Base-by-base conservation (phyloP, 2,113 vertebrate genomes). In the Cervus canadensis region DNA sequence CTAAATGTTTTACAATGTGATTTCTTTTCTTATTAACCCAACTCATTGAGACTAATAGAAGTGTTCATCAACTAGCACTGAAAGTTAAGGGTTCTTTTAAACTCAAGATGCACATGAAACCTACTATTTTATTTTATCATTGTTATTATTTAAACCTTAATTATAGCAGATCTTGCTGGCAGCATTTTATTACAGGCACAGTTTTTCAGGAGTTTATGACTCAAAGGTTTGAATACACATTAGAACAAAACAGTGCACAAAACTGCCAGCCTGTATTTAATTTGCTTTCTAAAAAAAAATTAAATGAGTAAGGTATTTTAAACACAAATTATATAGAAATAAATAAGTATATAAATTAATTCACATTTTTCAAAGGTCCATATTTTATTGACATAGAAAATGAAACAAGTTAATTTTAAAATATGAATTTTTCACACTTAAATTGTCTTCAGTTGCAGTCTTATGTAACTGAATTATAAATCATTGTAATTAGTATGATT, bases 131-230 rank as follows among this genome's bases (percentile, higher is more conserved):
- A 97, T 50, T 98, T 96, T 97, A 84, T 62, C 87, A 57, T 71
- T 98, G 64, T 78, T 91, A 95, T 98, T 98, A 95, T 97, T 96
- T 97, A 96, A 98, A 98, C 56, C 92, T 57, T 98, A 98, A 98
- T 97, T 98, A 98, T 76, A 98, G 89, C 60, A 96, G 54, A 95
- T 79, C 87, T 86, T 97, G 19, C 62, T 91, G 96, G 91, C 57
- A 97, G 2, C n/a, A 52, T 97, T 98, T 94, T 98, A 89, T 98
- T 98, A 88, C 19, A 95, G 96, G 78, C 23, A 13, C 94, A 94
- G 81, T 87, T 98, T 97, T 97, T 97, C 25, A 95, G 57, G 23
- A 91, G 23, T 91, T 96, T 97, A 97, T 98, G 97, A 98, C 91
- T 98, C 78, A 94, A 60, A 87, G 43, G 89, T 97, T 98, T 97